Percentiles rank a stretch among this genome's conserved stretches.
Evolutionary conservation across 2,888 invertebrate species (phyloP).

Genomic region (Oegoconia quadripuncta): DNA sequence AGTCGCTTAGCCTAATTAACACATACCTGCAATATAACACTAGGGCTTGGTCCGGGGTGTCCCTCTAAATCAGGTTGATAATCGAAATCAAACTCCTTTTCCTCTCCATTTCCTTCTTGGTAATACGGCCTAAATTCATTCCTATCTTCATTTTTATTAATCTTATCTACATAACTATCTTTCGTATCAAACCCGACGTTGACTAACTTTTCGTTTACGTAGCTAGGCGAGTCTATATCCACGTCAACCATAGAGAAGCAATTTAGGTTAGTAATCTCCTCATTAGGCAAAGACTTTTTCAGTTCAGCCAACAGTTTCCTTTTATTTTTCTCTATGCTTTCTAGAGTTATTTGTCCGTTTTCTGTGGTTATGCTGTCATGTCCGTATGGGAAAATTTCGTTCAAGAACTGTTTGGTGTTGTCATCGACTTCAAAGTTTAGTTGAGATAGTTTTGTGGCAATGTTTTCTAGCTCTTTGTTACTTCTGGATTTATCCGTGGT

Average conservation of each 20-base stretch:
- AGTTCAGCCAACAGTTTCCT: conserved; percentile 43
- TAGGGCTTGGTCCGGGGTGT: conserved; percentile 96
- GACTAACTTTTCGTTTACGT: conserved; percentile 51
- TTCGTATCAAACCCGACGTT: conserved; percentile 61
- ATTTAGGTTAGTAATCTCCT: conserved; percentile 48
- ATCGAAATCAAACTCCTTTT: conserved; percentile 87
- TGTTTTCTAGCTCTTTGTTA: conserved; percentile 8
- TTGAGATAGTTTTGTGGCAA: conserved; percentile 3
- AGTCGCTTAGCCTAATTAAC: too few relatives aligned
- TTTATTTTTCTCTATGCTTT: conserved; percentile 63
- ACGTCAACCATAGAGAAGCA: conserved; percentile 74
- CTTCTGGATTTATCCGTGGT: not conserved
- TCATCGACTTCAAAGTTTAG: conserved; percentile 5
- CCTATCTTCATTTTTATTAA: conserved; percentile 27
- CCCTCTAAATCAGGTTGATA: conserved; percentile 87
- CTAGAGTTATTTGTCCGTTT: conserved; percentile 49
- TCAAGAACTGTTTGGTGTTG: conserved; percentile 8
- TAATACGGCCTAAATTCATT: conserved; percentile 50
- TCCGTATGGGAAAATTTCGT: conserved; percentile 55
- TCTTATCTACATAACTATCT: conserved; percentile 45
- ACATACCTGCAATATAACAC: conserved; percentile 89
- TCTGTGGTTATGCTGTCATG: conserved; percentile 27
- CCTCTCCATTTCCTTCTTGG: conserved; percentile 40
- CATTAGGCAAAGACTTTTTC: conserved; percentile 35
- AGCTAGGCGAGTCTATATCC: conserved; percentile 51